Evolutionary conservation across 2,888 invertebrate genomes (phyloP).

Genomic region (Caenorhabditis sp.): DNA sequence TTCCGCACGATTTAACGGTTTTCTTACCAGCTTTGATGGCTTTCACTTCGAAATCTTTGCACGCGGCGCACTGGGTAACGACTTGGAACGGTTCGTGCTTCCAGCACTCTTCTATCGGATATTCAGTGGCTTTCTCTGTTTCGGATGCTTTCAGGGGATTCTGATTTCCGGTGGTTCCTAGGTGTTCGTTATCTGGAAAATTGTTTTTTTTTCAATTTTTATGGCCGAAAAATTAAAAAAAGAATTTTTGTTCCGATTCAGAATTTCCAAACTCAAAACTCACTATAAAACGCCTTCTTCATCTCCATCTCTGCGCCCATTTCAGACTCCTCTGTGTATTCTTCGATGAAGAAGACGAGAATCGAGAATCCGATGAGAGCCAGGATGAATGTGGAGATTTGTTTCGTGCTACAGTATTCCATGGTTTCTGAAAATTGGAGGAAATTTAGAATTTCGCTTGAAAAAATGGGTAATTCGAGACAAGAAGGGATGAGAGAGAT

Average conservation of each 20-base stretch:
- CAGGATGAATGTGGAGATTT: slow-evolving; percentile 68
- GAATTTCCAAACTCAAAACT: too few relatives aligned
- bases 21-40: slow-evolving; percentile 71
- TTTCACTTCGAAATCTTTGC: slow-evolving; percentile 71
- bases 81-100: slow-evolving; percentile 65
- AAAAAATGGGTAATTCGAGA: not conserved
- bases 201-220: not conserved
- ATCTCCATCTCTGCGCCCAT: slow-evolving; percentile 65
- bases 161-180: not conserved
- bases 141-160: too few relatives aligned
- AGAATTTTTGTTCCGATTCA: too few relatives aligned
- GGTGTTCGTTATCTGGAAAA: slow-evolving; percentile 48
- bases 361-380: slow-evolving; percentile 71
- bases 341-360: slow-evolving; percentile 73
- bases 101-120: slow-evolving; percentile 68
- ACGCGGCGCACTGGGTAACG: slow-evolving; percentile 57
- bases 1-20: slow-evolving; percentile 70
- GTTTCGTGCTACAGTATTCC: slow-evolving; percentile 64
- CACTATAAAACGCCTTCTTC: slow-evolving; percentile 53
- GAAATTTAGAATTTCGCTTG: too few relatives aligned
- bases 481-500: not conserved
- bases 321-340: slow-evolving; percentile 71
- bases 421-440: slow-evolving; percentile 25
- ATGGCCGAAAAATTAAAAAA: not conserved
- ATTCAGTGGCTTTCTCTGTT: slow-evolving; percentile 38